phyloP scores from a whole-genome alignment of 1,140 invertebrate genomes.

The Penaeus vannamei region DNA sequence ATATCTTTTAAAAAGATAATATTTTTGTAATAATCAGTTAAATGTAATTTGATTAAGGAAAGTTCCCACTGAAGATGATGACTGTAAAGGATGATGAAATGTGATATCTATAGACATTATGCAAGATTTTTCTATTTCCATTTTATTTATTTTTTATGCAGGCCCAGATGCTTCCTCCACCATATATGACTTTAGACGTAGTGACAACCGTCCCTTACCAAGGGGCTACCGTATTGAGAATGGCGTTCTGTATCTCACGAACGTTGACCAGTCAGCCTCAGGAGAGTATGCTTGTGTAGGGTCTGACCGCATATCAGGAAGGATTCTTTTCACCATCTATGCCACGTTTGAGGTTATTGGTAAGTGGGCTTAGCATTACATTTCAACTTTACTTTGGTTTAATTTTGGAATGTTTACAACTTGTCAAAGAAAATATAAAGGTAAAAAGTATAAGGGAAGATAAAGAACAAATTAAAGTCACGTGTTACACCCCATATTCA shows the following conservation, averaged over 20 bases:
- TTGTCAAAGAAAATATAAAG: too few relatives aligned
- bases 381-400: neutral
- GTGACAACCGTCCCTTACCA: constrained; percentile 78
- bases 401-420: neutral
- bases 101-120: neutral
- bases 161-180: neutral
- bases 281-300: constrained; percentile 86
- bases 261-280: constrained; percentile 78
- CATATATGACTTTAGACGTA: constrained; percentile 76
- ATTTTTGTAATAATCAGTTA: neutral
- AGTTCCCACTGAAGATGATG: neutral
- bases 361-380: constrained; percentile 71
- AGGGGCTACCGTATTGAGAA: constrained; percentile 75
- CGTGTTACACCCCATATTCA: too few relatives aligned
- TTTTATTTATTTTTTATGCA: neutral
- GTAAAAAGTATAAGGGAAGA: too few relatives aligned
- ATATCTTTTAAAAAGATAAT: too few relatives aligned
- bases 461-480: too few relatives aligned
- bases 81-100: neutral
- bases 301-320: constrained; percentile 72
- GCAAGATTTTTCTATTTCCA: neutral
- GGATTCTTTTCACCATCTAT: constrained; percentile 72
- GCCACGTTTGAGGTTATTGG: constrained; percentile 76
- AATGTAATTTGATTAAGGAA: neutral
- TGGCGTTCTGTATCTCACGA: constrained; percentile 78